These are phyloP conservation scores for Tenualosa ilisha DNA, from an alignment of 2,797 vertebrate genomes.

Conservation along the genomic window DNA sequence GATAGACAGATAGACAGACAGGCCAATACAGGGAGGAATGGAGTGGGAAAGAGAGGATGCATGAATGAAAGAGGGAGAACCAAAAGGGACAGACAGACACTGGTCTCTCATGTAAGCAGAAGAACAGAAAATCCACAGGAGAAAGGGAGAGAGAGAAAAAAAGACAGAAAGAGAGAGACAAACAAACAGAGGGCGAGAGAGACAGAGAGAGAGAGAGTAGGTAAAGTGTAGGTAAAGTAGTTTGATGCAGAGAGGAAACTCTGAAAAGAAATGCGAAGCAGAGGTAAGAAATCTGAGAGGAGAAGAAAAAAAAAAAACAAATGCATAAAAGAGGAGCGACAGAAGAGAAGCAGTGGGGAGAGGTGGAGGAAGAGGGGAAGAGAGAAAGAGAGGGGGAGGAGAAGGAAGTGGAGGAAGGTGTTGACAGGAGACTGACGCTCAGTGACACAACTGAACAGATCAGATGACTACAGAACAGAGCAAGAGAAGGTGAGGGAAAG, in stretches of 20 bases:
- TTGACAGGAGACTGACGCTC: neutral
- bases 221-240: neutral
- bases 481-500: neutral
- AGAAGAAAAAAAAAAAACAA: neutral
- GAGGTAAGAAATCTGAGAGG: neutral
- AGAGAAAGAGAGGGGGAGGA: neutral
- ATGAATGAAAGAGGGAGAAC: neutral
- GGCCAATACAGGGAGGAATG: neutral
- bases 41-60: neutral
- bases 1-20: constrained; percentile 11
- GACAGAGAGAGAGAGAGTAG: neutral
- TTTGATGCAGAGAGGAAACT: neutral
- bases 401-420: neutral
- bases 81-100: neutral
- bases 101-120: neutral
- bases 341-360: neutral
- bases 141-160: neutral
- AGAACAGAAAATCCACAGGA: neutral
- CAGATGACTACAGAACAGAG: neutral
- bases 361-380: neutral
- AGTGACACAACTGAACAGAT: neutral
- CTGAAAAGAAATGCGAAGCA: neutral
- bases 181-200: neutral
- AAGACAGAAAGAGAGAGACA: neutral
- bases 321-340: constrained; percentile 13